Conservation (phyloP, 2,888 invertebrate genomes). For the Venusia cambrica region DNA sequence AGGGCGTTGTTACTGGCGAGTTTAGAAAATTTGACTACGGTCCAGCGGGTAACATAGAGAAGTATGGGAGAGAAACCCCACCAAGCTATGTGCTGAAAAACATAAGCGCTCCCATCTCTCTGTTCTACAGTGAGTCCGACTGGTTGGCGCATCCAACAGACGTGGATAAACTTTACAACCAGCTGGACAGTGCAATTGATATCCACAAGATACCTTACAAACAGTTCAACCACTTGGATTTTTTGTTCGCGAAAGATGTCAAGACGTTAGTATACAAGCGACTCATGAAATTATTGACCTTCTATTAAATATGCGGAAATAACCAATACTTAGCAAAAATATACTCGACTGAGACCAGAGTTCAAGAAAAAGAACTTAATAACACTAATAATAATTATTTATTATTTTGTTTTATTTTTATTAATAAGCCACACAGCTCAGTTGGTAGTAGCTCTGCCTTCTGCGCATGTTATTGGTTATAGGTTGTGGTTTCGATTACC, state of each 20-base stretch:
- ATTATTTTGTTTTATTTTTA: too few species aligned
- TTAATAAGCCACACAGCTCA: too few species aligned
- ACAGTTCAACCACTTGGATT: constrained; percentile 65
- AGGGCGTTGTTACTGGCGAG: constrained; percentile 54
- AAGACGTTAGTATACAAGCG: constrained; percentile 44
- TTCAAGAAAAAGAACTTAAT: too few species aligned
- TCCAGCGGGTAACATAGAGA: constrained; percentile 38
- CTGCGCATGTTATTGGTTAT: too few species aligned
- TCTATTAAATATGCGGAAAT: background rate
- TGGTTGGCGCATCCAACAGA: constrained; percentile 82
- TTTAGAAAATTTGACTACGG: constrained; percentile 60
- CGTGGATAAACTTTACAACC: constrained; percentile 71
- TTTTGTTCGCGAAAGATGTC: constrained; percentile 54
- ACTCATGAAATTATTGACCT: constrained; percentile 35
- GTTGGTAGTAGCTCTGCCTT: too few species aligned
- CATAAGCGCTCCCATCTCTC: constrained; percentile 50
- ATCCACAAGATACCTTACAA: constrained; percentile 78
- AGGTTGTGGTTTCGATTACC: too few species aligned
- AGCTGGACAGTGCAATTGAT: constrained; percentile 76
- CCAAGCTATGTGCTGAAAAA: constrained; percentile 51
- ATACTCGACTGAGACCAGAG: too few species aligned
- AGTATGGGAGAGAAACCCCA: constrained; percentile 47
- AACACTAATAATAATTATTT: too few species aligned
- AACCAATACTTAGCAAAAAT: too few species aligned
- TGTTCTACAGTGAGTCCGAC: constrained; percentile 78